These are phyloP conservation scores for Actinia equina DNA, from an alignment of 64 coral and sea anemone genomes.

Conservation along the genomic window DNA sequence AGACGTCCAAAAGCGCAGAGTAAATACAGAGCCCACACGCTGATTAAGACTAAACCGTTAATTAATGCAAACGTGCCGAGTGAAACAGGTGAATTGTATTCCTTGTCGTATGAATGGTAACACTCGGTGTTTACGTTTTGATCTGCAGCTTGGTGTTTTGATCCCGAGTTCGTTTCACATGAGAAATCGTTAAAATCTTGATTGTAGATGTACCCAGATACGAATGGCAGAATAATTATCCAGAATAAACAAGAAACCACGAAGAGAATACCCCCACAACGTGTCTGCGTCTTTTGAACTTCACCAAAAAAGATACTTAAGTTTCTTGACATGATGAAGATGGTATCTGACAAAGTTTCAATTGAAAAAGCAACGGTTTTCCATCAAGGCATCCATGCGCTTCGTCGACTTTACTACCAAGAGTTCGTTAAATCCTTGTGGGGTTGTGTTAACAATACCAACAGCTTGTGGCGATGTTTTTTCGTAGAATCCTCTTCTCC, in stretches of 20 bases:
- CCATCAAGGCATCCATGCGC: neutral
- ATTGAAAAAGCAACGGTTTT: neutral
- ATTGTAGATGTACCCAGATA: neutral
- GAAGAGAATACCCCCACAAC: slow-evolving; percentile 17
- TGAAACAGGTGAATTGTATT: neutral
- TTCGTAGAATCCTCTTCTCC: neutral
- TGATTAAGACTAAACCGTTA: slow-evolving; percentile 2
- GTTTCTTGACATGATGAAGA: neutral
- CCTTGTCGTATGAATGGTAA: neutral
- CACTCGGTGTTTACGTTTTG: neutral
- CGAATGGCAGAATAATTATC: neutral
- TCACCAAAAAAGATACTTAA: slow-evolving; percentile 2
- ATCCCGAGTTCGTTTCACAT: neutral
- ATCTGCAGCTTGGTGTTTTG: neutral
- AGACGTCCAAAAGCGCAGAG: slow-evolving; percentile 27
- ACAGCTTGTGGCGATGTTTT: neutral
- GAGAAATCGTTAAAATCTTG: neutral
- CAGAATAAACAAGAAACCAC: slow-evolving; percentile 6
- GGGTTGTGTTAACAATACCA: neutral
- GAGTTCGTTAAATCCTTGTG: neutral
- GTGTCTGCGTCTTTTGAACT: slow-evolving; percentile 26
- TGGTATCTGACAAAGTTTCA: neutral
- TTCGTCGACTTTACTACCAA: neutral
- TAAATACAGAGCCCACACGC: slow-evolving; percentile 14
- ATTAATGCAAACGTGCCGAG: slow-evolving; percentile 23